Conservation (phyloP, 2,888 invertebrate species). For the Terebella lapidaria region DNA sequence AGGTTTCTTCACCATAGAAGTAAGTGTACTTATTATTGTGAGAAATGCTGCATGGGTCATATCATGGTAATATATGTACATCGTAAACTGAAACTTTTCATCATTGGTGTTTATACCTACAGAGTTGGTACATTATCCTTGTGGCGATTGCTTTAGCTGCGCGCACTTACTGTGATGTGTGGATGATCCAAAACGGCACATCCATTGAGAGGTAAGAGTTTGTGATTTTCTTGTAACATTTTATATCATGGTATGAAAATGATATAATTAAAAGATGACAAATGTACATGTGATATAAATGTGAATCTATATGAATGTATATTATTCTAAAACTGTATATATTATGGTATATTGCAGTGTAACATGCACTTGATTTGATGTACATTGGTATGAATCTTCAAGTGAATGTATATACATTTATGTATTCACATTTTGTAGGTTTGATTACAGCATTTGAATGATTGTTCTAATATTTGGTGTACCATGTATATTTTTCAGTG, state of each 20-base stretch:
- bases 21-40: slow-evolving; percentile 16
- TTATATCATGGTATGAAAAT: background rate
- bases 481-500: slow-evolving; percentile 62
- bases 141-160: slow-evolving; percentile 75
- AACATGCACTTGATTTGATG: too few relatives aligned
- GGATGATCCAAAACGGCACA: slow-evolving; percentile 94
- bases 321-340: too few relatives aligned
- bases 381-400: too few relatives aligned
- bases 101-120: slow-evolving; percentile 5
- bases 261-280: background rate
- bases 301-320: background rate
- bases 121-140: slow-evolving; percentile 49
- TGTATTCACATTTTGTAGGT: background rate
- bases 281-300: too few relatives aligned
- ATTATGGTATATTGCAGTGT: too few relatives aligned
- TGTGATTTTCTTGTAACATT: background rate
- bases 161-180: slow-evolving; percentile 90
- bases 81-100: too few relatives aligned
- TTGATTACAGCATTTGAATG: background rate
- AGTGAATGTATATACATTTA: background rate
- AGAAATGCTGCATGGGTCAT: too few relatives aligned
- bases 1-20: slow-evolving; percentile 70
- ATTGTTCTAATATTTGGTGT: too few relatives aligned
- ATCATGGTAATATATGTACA: too few relatives aligned
- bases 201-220: slow-evolving; percentile 72